A percentile compares a stretch with the other conserved stretches of the same genome.
phyloP scores from a whole-genome alignment of 2,888 invertebrate species.

The Cetonia aurata region DNA sequence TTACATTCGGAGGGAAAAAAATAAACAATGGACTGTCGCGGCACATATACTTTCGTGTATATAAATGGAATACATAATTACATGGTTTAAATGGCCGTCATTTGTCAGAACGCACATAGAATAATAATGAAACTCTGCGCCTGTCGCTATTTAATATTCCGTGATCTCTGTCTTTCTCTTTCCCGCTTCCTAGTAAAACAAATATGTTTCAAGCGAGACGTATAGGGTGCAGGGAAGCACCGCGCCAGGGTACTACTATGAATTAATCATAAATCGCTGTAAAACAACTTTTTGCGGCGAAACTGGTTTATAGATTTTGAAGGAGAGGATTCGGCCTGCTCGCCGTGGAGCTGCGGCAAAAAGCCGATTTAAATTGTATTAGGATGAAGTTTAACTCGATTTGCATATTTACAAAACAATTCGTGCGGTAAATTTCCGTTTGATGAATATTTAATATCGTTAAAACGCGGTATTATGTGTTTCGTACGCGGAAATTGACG shows the following conservation, averaged over 20 bases:
- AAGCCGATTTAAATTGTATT: conserved; percentile 42
- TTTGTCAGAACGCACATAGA: conserved; percentile 39
- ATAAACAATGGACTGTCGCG: conserved; percentile 34
- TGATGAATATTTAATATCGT: conserved; percentile 41
- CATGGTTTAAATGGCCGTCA: conserved; percentile 43
- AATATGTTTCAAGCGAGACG: conserved; percentile 22
- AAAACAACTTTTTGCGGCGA: conserved; percentile 37
- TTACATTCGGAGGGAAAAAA: conserved; percentile 1
- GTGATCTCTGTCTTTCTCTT: conserved; percentile 5
- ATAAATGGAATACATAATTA: conserved; percentile 45
- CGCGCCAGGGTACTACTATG: conserved; percentile 19
- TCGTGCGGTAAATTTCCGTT: conserved; percentile 40
- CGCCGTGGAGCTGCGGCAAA: conserved; percentile 17
- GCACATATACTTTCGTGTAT: conserved; percentile 38
- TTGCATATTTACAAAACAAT: conserved; percentile 43
- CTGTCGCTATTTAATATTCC: conserved; percentile 31
- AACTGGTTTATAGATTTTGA: conserved; percentile 39
- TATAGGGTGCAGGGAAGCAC: conserved; percentile 11
- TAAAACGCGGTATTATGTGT: conserved; percentile 21
- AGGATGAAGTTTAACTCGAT: conserved; percentile 38
- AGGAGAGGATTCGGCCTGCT: conserved; percentile 4
- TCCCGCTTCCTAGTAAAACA: conserved; percentile 12
- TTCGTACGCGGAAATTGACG: neutral
- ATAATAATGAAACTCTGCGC: conserved; percentile 36
- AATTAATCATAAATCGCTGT: conserved; percentile 42